Base-by-base conservation (phyloP, 1,140 invertebrate genomes). In the Neodiprion pinetum region DNA sequence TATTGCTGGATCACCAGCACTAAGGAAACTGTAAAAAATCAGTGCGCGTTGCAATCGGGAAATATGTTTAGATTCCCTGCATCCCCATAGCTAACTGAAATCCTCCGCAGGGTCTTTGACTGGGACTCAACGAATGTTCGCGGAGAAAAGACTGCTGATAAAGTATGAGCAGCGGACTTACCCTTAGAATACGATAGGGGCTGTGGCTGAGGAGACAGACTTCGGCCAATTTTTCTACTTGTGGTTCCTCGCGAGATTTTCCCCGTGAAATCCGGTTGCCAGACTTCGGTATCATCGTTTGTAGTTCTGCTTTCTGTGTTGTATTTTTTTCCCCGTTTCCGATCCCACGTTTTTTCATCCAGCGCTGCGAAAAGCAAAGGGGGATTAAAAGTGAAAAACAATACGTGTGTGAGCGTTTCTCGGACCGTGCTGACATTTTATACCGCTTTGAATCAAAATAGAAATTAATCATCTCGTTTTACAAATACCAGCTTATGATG, bases 151-250 rank as follows among this genome's bases (percentile, higher is more conserved):
- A 69, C 5, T 65, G 40, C 10, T 8, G 23, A 69, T 69, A 23
- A 69, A 69, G 7, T 11, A 69, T 5, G n/a, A 69, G 21, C 1
- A 3, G 17, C 61, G 61, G 17, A 85, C 90, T 91, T 82, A 93
- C 92, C 89, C 92, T 89, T 68, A 93, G 84, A 80, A 93, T 93
- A 71, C 92, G 85, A 80, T 88, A 93, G 17, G 92, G 92, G 80
- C 92, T 93, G 76, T 93, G 91, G 68, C 88, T 88, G 80, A 93
- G 89, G 1, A 92, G 85, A 82, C 92, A 93, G 14, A 93, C 82
- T n/a, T 88, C 87, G 9, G 78, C 76, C 8, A 82, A 71, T 84
- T 82, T 88, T 78, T 76, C 85, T 78, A 61, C 84, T 84, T 40
- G 78, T 78, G 21, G 74, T 74, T 75, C 66, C 66, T 85, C 81